These are phyloP conservation scores for Tenthredo notha DNA, from an alignment of 2,888 invertebrate species.

Conservation along the genomic window DNA sequence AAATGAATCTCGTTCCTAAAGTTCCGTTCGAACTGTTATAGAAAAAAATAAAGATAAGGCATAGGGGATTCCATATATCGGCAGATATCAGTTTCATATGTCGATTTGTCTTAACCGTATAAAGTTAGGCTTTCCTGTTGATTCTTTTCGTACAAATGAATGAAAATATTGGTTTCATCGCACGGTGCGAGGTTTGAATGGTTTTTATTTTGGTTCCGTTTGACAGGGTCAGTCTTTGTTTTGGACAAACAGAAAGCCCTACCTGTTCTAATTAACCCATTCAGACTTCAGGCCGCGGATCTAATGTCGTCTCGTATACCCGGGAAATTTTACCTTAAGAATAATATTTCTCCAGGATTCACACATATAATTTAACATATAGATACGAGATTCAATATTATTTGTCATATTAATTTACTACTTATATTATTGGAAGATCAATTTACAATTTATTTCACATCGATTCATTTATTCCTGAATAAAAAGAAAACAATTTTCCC, in stretches of 20 bases:
- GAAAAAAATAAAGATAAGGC: neutral
- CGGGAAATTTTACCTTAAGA: conserved; percentile 32
- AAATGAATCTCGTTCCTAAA: neutral
- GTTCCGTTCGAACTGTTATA: neutral
- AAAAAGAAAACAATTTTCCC: neutral
- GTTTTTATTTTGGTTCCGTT: conserved; percentile 76
- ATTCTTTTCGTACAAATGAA: conserved; percentile 57
- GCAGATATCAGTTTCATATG: conserved; percentile 24
- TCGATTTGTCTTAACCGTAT: conserved; percentile 29
- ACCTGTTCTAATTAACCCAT: conserved; percentile 77
- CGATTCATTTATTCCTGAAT: neutral
- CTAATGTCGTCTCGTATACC: conserved; percentile 67
- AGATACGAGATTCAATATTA: neutral
- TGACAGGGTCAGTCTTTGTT: conserved; percentile 74
- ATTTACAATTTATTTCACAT: neutral
- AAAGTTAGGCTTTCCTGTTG: conserved; percentile 47
- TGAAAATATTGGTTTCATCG: conserved; percentile 64
- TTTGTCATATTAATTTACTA: neutral
- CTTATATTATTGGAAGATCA: neutral
- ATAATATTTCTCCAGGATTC: conserved; percentile 18
- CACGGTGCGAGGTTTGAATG: conserved; percentile 66
- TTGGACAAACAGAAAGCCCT: conserved; percentile 70
- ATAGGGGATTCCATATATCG: neutral
- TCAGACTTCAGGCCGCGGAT: conserved; percentile 74
- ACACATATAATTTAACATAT: neutral